Evolutionary conservation across 2,888 invertebrate genomes (phyloP), one percentile per base, ranked within the genome.

Genomic region (Eilema sororculum): DNA sequence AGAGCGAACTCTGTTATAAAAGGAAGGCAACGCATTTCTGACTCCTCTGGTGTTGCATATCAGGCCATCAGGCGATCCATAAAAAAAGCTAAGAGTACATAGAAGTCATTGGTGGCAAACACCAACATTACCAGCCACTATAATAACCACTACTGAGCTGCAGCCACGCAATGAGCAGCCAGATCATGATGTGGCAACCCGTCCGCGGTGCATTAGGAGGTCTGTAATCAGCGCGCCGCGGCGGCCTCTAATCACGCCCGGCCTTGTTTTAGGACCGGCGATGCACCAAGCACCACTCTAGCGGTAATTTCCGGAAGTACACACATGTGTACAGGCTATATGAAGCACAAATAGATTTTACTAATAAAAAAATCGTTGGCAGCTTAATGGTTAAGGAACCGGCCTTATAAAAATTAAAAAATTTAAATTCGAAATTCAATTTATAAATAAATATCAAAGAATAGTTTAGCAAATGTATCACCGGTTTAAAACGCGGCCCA

Each of bases 161-260:
- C 56, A 37, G 63, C 30, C 25, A n/a, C 25, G 46, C 5, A 73
- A 71, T 63, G 68, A 71, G 73, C 75, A 72, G 73, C 71, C 64
- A 75, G 75, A 74, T 83, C 75, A 81, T 81, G 76, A 80, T 73
- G 74, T 74, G 69, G 74, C 76, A 73, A 72, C 67, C 64, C 69
- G 66, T 72, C 67, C 69, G 61, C 70, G 56, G 77, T 87, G 85
- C 88, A 89, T 90, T 89, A 90, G 87, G 78, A 71, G 84, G 81
- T 77, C 87, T 88, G 82, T 87, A 89, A 90, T 90, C 86, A 85
- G 71, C 77, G 73, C 78, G 69, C 65, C 16, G 56, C 76, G 20
- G 41, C 67, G 70, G 73, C 76, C 77, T 85, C 84, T 87, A 86
- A 86, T 84, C 89, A 87, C 78, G 74, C 30, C 67, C 52, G 67